Conservation (phyloP, 2,888 invertebrate genomes). For the Lucinisca nassula region DNA sequence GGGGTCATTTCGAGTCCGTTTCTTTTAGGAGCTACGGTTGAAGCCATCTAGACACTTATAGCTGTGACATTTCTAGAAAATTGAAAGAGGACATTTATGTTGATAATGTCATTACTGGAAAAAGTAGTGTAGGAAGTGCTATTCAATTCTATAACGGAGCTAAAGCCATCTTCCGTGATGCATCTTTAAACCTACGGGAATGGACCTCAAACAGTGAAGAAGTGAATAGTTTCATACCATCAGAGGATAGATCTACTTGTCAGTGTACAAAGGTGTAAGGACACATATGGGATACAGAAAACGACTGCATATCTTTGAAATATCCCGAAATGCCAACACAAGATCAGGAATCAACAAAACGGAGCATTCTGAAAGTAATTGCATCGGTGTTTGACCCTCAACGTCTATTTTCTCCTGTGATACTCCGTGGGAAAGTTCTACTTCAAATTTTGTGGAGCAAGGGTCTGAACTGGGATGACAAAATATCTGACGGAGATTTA, state of each 20-base stretch:
- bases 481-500: neutral
- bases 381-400: slow-evolving; percentile 23
- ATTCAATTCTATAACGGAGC: too few species aligned
- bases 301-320: slow-evolving; percentile 14
- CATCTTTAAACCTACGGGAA: slow-evolving; percentile 26
- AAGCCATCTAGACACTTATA: slow-evolving; percentile 1
- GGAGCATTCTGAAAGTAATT: neutral
- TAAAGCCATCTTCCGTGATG: slow-evolving; percentile 6
- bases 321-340: neutral
- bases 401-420: slow-evolving; percentile 16
- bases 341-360: slow-evolving; percentile 3
- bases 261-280: slow-evolving; percentile 10
- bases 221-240: neutral
- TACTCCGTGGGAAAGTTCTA: neutral
- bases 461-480: slow-evolving; percentile 11
- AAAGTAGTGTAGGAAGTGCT: neutral
- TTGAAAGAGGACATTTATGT: slow-evolving; percentile 29
- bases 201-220: slow-evolving; percentile 28
- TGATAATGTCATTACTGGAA: slow-evolving; percentile 9
- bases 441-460: slow-evolving; percentile 14
- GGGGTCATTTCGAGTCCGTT: slow-evolving; percentile 25
- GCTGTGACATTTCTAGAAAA: neutral
- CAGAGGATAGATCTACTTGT: neutral
- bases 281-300: slow-evolving; percentile 25
- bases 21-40: slow-evolving; percentile 19